Evolutionary conservation across 2,888 invertebrate genomes (phyloP).

Genomic region (Drosophila formosana): DNA sequence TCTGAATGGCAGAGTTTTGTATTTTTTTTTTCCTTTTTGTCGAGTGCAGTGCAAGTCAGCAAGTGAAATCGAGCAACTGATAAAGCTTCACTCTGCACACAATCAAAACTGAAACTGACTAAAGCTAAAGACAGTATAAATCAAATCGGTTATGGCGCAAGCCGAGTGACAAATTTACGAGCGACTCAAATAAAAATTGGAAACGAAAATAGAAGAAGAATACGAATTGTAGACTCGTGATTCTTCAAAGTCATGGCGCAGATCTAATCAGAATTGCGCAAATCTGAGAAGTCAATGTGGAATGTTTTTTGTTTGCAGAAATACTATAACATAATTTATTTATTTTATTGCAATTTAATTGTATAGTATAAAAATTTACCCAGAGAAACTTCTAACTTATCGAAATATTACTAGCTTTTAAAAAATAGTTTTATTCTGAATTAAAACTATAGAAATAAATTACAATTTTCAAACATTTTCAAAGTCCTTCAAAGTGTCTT

Average conservation of each 20-base stretch:
- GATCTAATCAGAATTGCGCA: slow-evolving; percentile 17
- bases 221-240: slow-evolving; percentile 6
- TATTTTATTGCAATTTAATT: background rate
- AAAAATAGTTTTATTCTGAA: too few species aligned
- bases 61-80: slow-evolving; percentile 24
- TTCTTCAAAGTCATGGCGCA: background rate
- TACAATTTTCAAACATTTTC: too few species aligned
- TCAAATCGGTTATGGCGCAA: slow-evolving; percentile 58
- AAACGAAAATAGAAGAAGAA: slow-evolving; percentile 6
- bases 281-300: background rate
- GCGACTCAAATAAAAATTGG: slow-evolving; percentile 17
- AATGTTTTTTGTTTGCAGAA: background rate
- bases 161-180: slow-evolving; percentile 61
- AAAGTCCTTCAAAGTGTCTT: too few species aligned
- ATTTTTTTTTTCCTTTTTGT: slow-evolving; percentile 2
- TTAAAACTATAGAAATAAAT: too few species aligned
- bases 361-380: too few species aligned
- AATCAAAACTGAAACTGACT: slow-evolving; percentile 43
- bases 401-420: too few species aligned
- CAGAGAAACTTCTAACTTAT: too few species aligned
- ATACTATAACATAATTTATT: background rate
- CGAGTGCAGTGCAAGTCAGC: slow-evolving; percentile 40
- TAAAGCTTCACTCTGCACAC: slow-evolving; percentile 45
- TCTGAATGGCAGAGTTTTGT: slow-evolving; percentile 35
- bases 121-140: slow-evolving; percentile 52